Evolutionary conservation across 2,888 invertebrate genomes (phyloP).

Genomic region (Stenodema calcarata): DNA sequence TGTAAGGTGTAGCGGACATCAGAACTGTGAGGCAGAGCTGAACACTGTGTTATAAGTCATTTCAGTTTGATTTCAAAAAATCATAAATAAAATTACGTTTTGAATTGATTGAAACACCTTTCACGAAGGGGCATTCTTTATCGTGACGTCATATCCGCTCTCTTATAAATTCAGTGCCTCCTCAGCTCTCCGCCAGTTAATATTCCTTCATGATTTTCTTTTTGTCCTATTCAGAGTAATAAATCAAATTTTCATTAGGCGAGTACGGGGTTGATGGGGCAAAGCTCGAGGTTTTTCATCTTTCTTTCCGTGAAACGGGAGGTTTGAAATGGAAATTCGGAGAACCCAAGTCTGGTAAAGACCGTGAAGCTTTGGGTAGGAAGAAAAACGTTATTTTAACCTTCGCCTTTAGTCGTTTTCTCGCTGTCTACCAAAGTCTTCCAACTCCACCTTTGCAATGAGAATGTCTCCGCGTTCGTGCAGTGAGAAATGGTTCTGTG

Average conservation of each 20-base stretch:
- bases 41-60: no score
- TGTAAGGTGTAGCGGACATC: no score
- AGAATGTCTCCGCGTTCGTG: background rate
- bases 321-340: background rate
- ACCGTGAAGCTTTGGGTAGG: background rate
- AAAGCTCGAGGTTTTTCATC: background rate
- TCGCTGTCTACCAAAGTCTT: background rate
- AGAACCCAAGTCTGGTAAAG: background rate
- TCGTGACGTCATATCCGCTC: no score
- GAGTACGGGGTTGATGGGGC: background rate
- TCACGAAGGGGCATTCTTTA: no score
- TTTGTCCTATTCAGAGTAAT: background rate
- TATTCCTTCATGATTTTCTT: background rate
- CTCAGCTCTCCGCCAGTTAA: background rate
- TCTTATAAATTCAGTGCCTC: background rate
- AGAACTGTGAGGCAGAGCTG: no score
- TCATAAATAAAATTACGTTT: no score
- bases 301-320: background rate
- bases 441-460: background rate
- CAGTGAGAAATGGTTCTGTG: background rate
- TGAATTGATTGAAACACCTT: no score
- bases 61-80: no score
- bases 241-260: background rate
- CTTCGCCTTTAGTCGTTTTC: background rate
- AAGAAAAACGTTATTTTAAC: background rate